Base-by-base conservation (phyloP, 2,797 vertebrate species). In the Malurus leucopterus region DNA sequence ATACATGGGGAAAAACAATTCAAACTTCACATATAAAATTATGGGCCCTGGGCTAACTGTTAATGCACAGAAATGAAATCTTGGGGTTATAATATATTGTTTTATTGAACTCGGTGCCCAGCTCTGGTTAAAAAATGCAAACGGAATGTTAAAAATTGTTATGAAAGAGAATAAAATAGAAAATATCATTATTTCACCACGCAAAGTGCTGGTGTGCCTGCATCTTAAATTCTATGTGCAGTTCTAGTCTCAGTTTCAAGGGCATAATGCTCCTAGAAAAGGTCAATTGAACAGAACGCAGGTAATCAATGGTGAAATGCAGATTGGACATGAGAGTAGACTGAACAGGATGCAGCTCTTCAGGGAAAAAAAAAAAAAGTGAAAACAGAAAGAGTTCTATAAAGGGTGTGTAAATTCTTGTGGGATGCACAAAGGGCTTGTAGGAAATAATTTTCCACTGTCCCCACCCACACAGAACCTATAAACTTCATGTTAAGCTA, bases 11-110 rank as follows among this genome's bases (percentile, higher is more conserved):
- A 83, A 90, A 83, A 95, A 24, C n/a, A 85, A 92, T 87, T 36
- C 65, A 91, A 87, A 72, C 23, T 77, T 92, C 47, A 69, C 19
- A 26, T 49, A 44, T 34, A 74, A 90, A 87, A 89, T 83, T 14
- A 69, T 46, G 34, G 79, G 12, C 44, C 68, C 54, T 83, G n/a
- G 69, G 29, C 21, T 83, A 83, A 71, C 65, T 51, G 71, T 34
- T 83, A 8, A 89, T 87, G 84, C 44, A 69, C 29, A 72, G 79
- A 88, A 92, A 94, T 91, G 47, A 87, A 70, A 41, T 89, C 55
- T 69, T 62, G 26, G 21, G 8, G 17, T 81, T 88, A 19, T 85
- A 89, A 87, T 80, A 53, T 8, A 16, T 24, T 69, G 40, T 49
- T 85, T 87, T 78, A 81, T 72, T 87, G 83, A 85, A 55, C 51